Conservation (phyloP, 2,888 invertebrate species). For the Tinea trinotella region DNA sequence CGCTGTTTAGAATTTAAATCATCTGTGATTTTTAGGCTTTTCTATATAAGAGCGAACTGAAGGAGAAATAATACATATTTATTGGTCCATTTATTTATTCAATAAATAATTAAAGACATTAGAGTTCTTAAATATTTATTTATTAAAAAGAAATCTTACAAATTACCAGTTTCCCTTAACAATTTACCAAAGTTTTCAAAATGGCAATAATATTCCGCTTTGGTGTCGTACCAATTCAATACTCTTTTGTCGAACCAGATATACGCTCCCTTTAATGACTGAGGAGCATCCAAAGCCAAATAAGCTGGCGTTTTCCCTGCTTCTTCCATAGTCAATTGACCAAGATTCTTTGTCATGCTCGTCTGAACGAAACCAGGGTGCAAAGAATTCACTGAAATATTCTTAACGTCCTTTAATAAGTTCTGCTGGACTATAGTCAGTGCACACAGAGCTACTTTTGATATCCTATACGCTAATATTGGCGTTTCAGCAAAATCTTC, state of each 20-base stretch:
- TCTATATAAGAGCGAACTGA: too few relatives aligned
- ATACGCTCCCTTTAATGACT: too few relatives aligned
- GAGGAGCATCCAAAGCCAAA: too few relatives aligned
- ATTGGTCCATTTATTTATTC: too few relatives aligned
- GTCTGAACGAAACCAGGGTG: constrained; percentile 32
- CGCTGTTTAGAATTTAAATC: too few relatives aligned
- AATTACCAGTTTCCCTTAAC: not conserved
- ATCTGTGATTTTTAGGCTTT: too few relatives aligned
- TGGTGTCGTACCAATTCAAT: constrained; percentile 51
- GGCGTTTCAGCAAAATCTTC: constrained; percentile 26
- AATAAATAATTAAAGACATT: too few relatives aligned
- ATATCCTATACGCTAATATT: constrained; percentile 27
- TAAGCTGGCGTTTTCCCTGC: too few relatives aligned
- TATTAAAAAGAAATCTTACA: too few relatives aligned
- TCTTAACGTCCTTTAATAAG: constrained; percentile 26
- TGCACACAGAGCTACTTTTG: constrained; percentile 30
- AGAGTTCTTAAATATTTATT: too few relatives aligned
- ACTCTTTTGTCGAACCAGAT: too few relatives aligned
- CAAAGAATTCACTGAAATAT: constrained; percentile 30
- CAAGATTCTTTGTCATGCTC: constrained; percentile 27
- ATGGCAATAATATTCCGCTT: constrained; percentile 17
- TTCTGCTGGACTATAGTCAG: constrained; percentile 29
- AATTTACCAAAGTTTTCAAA: not conserved
- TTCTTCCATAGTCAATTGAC: constrained; percentile 25
- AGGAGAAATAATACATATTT: too few relatives aligned